Base-by-base conservation (phyloP, 2,113 vertebrate genomes). In the Martes martes region DNA sequence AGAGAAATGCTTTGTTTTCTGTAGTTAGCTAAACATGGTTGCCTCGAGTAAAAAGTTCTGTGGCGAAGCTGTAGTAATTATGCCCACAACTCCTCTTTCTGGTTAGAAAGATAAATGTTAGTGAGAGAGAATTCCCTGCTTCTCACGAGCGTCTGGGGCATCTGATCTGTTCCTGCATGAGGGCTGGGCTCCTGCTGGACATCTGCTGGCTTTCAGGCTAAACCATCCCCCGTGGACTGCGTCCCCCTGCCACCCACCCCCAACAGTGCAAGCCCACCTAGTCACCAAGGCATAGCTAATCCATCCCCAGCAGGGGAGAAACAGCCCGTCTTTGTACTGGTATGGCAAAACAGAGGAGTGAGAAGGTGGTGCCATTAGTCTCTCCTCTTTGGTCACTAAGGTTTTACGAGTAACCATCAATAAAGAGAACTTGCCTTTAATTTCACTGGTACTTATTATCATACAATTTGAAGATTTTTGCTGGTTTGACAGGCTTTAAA, bases 1-100 rank as follows among this genome's bases (percentile, higher is more conserved):
- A 61, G 36, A 91, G 69, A 79, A 65, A 67, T 21, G 21, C 91
- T 88, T 95, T 83, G 90, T 73, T 65, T 93, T 91, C 82, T 91
- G 3, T 28, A 28, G 50, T 83, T 89, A 63, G 36, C 21, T 89
- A 81, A 91, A 74, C n/a, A 21, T 47, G 55, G 45, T 91, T 88
- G 59, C 45, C 73, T 79, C 33, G 80, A 84, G 69, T 79, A 59
- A 45, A 47, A 69, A 69, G 61, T 89, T 19, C 55, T 73, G 82
- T 61, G 36, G 23, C 79, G 55, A 59, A 92, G 59, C 33, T 47
- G 9, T 55, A 71, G 42, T 52, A 67, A 89, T 94, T 71, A 47
- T 28, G 36, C 11, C 28, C 18, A 42, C 42, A 84, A 39, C 18
- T 81, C 71, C 55, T 59, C 24, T 71, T 55, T 11, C 18, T 26